phyloP scores from a whole-genome alignment of 2,888 invertebrate genomes.

The Cephus nigrinus region DNA sequence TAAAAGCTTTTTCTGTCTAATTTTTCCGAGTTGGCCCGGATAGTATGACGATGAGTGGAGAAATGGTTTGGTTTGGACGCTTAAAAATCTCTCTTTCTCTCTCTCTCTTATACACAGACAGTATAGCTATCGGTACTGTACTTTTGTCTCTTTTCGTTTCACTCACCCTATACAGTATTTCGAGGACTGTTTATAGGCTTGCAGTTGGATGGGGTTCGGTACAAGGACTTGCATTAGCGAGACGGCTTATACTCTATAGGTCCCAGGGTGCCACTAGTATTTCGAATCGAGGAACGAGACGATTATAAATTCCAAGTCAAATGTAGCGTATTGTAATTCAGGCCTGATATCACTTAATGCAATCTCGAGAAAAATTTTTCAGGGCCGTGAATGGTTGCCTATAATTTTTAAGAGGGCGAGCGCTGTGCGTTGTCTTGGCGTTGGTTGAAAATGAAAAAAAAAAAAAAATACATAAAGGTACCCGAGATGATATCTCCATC shows the following conservation, averaged over 20 bases:
- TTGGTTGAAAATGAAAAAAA: background rate
- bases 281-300: constrained; percentile 40
- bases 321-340: constrained; percentile 64
- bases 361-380: constrained; percentile 43
- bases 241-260: constrained; percentile 54
- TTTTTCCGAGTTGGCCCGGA: background rate
- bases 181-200: constrained; percentile 15
- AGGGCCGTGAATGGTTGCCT: background rate
- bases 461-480: background rate
- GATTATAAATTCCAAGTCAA: constrained; percentile 65
- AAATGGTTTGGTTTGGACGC: background rate
- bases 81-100: constrained; percentile 10
- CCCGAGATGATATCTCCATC: background rate
- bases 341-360: constrained; percentile 59
- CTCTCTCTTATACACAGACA: background rate
- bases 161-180: background rate
- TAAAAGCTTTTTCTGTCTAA: background rate
- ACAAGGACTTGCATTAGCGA: constrained; percentile 53
- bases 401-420: background rate
- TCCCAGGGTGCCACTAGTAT: constrained; percentile 57
- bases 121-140: background rate
- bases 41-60: background rate
- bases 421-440: background rate
- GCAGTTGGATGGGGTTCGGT: constrained; percentile 24
- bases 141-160: background rate